Conservation (phyloP, 2,888 invertebrate species). For the Apodemia hepburni region DNA sequence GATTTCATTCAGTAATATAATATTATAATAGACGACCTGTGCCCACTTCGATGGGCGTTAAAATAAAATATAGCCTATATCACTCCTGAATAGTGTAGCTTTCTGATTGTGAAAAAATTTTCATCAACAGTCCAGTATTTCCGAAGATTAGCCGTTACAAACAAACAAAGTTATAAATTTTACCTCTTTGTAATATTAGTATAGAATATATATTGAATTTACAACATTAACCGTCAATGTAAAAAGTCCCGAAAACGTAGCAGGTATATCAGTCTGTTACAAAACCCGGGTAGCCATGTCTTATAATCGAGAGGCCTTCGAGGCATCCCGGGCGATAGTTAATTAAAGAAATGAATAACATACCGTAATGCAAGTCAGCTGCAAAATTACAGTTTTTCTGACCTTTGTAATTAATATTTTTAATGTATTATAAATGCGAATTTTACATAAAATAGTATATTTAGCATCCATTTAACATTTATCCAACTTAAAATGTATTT, state of each 20-base stretch:
- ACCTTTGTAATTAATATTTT: slow-evolving; percentile 10
- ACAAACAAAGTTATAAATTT: no score
- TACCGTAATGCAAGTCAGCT: slow-evolving; percentile 67
- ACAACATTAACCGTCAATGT: slow-evolving; percentile 23
- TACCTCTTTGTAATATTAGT: no score
- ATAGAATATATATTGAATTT: not conserved
- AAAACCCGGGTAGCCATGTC: slow-evolving; percentile 70
- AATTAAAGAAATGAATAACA: slow-evolving; percentile 77
- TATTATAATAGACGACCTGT: no score
- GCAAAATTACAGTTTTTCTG: slow-evolving; percentile 53
- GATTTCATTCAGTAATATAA: no score
- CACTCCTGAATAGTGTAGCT: no score
- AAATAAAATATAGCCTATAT: no score
- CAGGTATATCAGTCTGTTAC: slow-evolving; percentile 51
- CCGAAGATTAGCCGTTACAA: no score
- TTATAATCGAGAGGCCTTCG: slow-evolving; percentile 73
- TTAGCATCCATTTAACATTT: no score
- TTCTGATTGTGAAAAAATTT: no score
- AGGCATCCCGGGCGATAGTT: slow-evolving; percentile 58
- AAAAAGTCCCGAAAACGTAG: slow-evolving; percentile 38
- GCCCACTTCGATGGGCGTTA: no score
- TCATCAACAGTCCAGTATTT: no score
- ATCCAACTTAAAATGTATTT: no score
- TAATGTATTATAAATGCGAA: not conserved
- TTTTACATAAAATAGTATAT: not conserved